Percentiles rank a stretch among this genome's conserved stretches.
These are phyloP conservation scores for Chaetoderma sp. DNA, from an alignment of 2,888 invertebrate species.

Conservation along the genomic window DNA sequence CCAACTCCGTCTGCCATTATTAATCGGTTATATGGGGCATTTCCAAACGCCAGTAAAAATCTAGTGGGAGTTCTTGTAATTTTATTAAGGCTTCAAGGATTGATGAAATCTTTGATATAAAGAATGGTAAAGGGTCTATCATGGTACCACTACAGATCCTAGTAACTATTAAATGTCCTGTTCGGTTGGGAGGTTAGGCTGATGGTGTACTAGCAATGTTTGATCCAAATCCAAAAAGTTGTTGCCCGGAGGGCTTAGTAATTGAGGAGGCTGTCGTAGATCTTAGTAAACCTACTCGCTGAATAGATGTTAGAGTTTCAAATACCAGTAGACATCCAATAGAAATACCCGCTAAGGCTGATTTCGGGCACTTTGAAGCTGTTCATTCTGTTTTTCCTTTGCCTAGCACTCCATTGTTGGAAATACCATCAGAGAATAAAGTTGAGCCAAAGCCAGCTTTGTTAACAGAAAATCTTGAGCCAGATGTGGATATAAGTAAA, in stretches of 20 bases:
- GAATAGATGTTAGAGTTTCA: background rate
- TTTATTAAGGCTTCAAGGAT: background rate
- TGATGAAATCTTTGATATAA: background rate
- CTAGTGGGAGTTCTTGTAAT: background rate
- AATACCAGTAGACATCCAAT: background rate
- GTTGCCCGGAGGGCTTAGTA: background rate
- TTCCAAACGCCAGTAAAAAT: background rate
- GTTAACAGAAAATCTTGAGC: no score
- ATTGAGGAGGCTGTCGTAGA: background rate
- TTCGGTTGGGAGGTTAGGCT: background rate
- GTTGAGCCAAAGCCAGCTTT: no score
- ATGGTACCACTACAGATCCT: background rate
- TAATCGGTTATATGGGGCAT: background rate
- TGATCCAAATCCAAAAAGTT: background rate
- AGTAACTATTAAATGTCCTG: background rate
- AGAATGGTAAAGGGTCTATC: background rate
- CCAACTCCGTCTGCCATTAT: no score
- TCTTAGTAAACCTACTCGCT: background rate
- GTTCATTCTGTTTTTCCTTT: background rate
- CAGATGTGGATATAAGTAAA: no score
- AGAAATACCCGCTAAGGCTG: background rate
- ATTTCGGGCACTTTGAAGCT: background rate
- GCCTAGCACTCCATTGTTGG: no score
- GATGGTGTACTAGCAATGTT: background rate
- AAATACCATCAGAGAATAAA: no score